A percentile compares a stretch with the other conserved stretches of the same genome.
phyloP scores from a whole-genome alignment of 2,888 invertebrate species.

The Entomobrya multifasciata region DNA sequence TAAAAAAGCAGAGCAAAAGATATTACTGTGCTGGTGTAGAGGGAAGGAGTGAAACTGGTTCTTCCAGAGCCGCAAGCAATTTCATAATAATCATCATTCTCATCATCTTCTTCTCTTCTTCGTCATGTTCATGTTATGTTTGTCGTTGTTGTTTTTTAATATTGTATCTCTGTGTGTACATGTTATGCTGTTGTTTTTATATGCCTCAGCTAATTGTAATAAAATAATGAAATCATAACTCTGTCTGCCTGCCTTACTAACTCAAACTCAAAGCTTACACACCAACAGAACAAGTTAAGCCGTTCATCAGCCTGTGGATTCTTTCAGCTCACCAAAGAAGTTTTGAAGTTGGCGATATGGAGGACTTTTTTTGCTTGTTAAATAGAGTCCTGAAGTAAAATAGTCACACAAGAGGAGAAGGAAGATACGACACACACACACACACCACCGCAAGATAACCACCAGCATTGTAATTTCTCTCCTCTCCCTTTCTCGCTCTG shows the following conservation, averaged over 20 bases:
- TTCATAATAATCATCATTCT: slow-evolving; percentile 33
- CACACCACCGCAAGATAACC: slow-evolving; percentile 6
- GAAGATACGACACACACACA: slow-evolving; percentile 25
- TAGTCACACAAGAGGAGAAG: not conserved
- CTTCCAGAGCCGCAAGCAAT: slow-evolving; percentile 67
- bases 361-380: slow-evolving; percentile 23
- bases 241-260: not conserved
- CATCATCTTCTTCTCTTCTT: slow-evolving; percentile 11
- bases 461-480: slow-evolving; percentile 23
- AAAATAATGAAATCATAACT: slow-evolving; percentile 72
- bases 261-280: slow-evolving; percentile 14
- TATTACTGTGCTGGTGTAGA: not conserved
- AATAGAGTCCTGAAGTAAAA: slow-evolving; percentile 50
- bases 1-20: slow-evolving; percentile 23
- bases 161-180: not conserved
- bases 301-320: slow-evolving; percentile 3
- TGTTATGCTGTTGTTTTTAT: slow-evolving; percentile 20
- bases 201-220: slow-evolving; percentile 56
- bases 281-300: not conserved
- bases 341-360: not conserved
- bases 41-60: slow-evolving; percentile 54
- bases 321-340: not conserved
- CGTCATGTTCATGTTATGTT: slow-evolving; percentile 21
- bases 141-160: not conserved
- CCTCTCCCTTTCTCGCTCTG: not conserved